phyloP scores from a whole-genome alignment of 2,888 invertebrate genomes.

The Oscheius sp. region DNA sequence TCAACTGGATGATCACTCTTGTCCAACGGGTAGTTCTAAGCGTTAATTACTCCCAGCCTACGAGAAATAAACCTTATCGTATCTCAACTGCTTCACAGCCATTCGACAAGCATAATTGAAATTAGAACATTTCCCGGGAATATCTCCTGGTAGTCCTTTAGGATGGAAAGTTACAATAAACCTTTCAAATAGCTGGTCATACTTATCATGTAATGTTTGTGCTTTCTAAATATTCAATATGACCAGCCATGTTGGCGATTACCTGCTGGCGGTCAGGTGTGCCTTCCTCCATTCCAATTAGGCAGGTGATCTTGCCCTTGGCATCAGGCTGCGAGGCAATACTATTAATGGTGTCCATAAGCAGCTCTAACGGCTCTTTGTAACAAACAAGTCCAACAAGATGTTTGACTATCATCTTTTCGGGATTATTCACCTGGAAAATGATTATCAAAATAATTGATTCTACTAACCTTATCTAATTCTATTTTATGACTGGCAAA shows the following conservation, averaged over 20 bases:
- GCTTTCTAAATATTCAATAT: slow-evolving; percentile 50
- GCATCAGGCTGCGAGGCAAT: slow-evolving; percentile 60
- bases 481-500: slow-evolving; percentile 59
- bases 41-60: not conserved
- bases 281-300: slow-evolving; percentile 67
- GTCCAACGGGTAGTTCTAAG: slow-evolving; percentile 57
- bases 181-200: slow-evolving; percentile 60
- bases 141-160: slow-evolving; percentile 65
- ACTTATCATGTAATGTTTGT: slow-evolving; percentile 53
- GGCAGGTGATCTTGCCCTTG: slow-evolving; percentile 58
- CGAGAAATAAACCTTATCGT: slow-evolving; percentile 44
- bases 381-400: slow-evolving; percentile 61
- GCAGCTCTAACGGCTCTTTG: slow-evolving; percentile 63
- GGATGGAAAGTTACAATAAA: slow-evolving; percentile 69
- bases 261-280: slow-evolving; percentile 67
- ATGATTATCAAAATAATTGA: too few relatives aligned
- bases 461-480: slow-evolving; percentile 47
- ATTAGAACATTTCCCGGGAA: slow-evolving; percentile 70
- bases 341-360: slow-evolving; percentile 65
- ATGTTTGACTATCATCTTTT: slow-evolving; percentile 52
- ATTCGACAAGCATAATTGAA: slow-evolving; percentile 64
- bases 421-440: slow-evolving; percentile 51
- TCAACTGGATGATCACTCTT: slow-evolving; percentile 55
- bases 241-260: not conserved
- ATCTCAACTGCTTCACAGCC: slow-evolving; percentile 57